These are phyloP conservation scores for Calyptommatus sinebrachiatus DNA, from an alignment of 2,113 vertebrate genomes.

Conservation along the genomic window DNA sequence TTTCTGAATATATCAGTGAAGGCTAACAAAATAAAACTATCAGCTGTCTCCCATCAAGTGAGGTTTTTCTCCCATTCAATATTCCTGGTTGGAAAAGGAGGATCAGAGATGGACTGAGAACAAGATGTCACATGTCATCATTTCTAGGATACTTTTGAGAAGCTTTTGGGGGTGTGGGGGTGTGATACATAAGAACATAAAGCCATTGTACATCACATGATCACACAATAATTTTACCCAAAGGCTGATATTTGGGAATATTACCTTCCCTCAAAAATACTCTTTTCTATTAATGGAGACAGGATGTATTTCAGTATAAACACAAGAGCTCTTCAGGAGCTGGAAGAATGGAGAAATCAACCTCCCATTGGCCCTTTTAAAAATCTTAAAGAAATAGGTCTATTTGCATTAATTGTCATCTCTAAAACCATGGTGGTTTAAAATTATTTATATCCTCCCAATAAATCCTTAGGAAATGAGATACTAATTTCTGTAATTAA, in stretches of 20 bases:
- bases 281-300: not conserved
- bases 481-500: constrained; percentile 27
- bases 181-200: not conserved
- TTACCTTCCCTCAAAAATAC: not conserved
- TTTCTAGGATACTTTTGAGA: too few relatives aligned
- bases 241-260: not conserved
- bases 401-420: not conserved
- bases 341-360: not conserved
- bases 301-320: not conserved
- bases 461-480: constrained; percentile 5
- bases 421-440: not conserved
- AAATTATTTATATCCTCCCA: constrained; percentile 29
- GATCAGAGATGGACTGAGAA: too few relatives aligned
- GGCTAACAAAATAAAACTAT: too few relatives aligned
- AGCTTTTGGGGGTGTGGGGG: too few relatives aligned
- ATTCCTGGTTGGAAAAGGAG: too few relatives aligned
- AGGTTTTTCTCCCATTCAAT: not conserved
- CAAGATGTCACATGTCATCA: too few relatives aligned
- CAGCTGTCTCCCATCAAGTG: too few relatives aligned
- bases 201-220: not conserved
- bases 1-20: too few relatives aligned
- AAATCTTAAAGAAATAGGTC: constrained; percentile 8
- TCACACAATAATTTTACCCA: not conserved
- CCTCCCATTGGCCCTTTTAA: not conserved
- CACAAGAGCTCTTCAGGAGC: not conserved